Evolutionary conservation across 1,140 invertebrate genomes (phyloP), one percentile per base, ranked within the genome.

Genomic region (Bombus terrestris): DNA sequence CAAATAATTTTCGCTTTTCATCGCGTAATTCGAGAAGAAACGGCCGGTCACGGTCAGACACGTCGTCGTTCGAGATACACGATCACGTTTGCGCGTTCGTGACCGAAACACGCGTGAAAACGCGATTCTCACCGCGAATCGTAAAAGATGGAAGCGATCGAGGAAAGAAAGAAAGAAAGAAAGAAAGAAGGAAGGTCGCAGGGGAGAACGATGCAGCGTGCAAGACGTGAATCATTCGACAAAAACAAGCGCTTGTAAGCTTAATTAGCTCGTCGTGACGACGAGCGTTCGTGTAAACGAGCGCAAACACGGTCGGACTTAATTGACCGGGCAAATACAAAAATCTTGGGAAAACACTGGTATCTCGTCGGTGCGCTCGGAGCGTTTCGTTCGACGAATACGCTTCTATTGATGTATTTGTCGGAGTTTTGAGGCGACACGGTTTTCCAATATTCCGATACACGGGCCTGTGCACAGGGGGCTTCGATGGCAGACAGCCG

Each of bases 181-280:
- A 0, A 43, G 43, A 47, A 22, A 5, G 47, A 8, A 22, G 6
- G 47, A 53, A 53, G 47, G 5, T 53, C 47, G 47, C 47, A 53
- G 35, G 32, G 3, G 22, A 22, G 73, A 32, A 39, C 53, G 47
- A 35, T 3, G 18, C 41, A 57, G 32, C 28, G 77, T 28, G 35
- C 62, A 39, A 79, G 53, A 69, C 76, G 18, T 15, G 83, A 85
- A 74, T 74, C 59, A 25, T 75, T 74, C 22, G 78, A 53, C 68
- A 68, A 75, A 75, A 85, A 81, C 79, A 37, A 35, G 35, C 47
- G 32, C 28, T 73, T 47, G 71, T 18, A 37, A 73, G 71, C 66
- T 64, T 85, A 85, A 85, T 85, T 85, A 85, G 79, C 59, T 85
- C 69, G 59, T 81, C 78, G 83, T 73, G 57, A 66, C 78, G 59